Percentiles rank a stretch among this genome's conserved stretches.
These are phyloP conservation scores for Hirudo medicinalis DNA, from an alignment of 1,140 invertebrate genomes.

Conservation along the genomic window DNA sequence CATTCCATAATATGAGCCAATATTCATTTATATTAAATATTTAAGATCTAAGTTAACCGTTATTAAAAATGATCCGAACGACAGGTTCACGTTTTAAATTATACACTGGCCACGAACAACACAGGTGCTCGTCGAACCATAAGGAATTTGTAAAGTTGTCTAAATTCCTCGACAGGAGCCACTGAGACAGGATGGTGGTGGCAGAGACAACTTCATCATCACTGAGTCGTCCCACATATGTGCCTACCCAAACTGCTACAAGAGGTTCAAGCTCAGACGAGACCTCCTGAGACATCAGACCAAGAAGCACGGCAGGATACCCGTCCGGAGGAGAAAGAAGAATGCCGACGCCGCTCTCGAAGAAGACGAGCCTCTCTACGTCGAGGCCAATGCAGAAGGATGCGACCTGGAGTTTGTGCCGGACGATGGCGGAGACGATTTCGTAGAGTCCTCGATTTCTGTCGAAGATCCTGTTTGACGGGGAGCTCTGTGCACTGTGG, in stretches of 20 bases:
- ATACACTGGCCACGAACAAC: neutral
- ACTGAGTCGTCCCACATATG: constrained; percentile 10
- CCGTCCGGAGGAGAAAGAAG: neutral
- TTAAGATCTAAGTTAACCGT: neutral
- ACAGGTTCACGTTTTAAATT: neutral
- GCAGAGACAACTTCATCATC: constrained; percentile 1
- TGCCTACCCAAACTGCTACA: constrained; percentile 14
- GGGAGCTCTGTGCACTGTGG: no score
- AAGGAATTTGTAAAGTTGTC: neutral
- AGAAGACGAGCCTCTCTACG: no score
- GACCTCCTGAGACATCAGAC: constrained; percentile 15
- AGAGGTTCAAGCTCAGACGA: constrained; percentile 13
- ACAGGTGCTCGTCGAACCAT: neutral
- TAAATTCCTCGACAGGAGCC: no score
- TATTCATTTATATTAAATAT: neutral
- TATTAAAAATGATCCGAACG: neutral
- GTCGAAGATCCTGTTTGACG: no score
- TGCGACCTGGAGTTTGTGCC: neutral
- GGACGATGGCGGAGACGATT: neutral
- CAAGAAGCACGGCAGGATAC: constrained; percentile 15
- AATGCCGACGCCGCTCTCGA: neutral
- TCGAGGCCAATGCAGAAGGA: neutral
- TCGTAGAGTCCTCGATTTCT: neutral
- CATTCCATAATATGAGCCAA: no score
- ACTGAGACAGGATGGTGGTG: neutral